phyloP scores from a whole-genome alignment of 2,113 vertebrate genomes.

The Tragelaphus strepsiceros region DNA sequence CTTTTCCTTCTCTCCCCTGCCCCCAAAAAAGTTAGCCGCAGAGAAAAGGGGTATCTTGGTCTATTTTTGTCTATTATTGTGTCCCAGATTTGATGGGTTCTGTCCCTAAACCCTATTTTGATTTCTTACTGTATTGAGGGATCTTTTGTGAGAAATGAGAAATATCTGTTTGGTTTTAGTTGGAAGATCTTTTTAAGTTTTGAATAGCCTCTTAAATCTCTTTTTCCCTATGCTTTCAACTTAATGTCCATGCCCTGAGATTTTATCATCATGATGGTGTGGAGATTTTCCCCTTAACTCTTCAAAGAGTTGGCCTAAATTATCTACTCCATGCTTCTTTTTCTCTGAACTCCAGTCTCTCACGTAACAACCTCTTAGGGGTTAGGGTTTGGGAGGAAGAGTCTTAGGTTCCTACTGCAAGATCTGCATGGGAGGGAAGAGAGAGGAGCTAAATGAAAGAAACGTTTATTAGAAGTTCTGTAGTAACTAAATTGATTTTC shows the following conservation, averaged over 20 bases:
- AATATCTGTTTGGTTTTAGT: neutral
- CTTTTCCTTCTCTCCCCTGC: neutral
- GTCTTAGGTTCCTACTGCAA: neutral
- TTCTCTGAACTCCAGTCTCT: neutral
- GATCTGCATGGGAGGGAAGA: neutral
- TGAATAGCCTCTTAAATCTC: neutral
- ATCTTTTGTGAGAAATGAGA: neutral
- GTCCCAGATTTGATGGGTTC: neutral
- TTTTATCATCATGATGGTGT: neutral
- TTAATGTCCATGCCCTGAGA: neutral
- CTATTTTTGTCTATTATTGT: neutral
- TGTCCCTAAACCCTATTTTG: neutral
- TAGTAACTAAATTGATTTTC: neutral
- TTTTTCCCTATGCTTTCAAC: neutral
- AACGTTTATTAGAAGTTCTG: neutral
- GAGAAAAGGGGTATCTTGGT: neutral
- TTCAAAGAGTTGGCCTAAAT: neutral
- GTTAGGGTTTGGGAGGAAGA: neutral
- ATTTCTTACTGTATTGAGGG: neutral
- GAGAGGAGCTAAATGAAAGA: neutral
- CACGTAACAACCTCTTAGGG: neutral
- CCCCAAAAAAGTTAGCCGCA: neutral
- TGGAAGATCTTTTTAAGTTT: neutral
- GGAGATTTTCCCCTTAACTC: neutral
- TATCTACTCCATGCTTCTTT: neutral